Conservation (phyloP, 2,888 invertebrate genomes). For the Elaeidobius kamerunicus region DNA sequence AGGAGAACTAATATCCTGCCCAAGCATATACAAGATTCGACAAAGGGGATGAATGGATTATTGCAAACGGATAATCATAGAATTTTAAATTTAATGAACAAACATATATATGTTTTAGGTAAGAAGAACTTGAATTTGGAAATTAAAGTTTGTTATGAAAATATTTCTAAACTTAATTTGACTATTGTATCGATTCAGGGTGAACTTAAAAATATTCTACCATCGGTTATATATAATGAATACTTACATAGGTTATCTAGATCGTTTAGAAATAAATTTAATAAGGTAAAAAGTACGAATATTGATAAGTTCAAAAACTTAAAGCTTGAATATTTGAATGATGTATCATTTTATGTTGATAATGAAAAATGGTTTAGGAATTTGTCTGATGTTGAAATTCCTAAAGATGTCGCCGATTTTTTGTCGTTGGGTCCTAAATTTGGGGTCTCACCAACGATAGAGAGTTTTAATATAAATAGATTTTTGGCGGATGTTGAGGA, state of each 20-base stretch:
- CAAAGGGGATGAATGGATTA: neutral
- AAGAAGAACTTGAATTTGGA: conserved; percentile 1
- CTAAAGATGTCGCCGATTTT: conserved; percentile 19
- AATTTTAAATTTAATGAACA: neutral
- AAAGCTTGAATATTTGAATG: neutral
- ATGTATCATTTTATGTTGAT: neutral
- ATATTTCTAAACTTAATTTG: neutral
- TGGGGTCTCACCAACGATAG: conserved; percentile 9
- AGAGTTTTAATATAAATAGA: conserved; percentile 1
- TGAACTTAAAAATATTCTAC: neutral
- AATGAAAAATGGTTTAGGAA: conserved; percentile 23
- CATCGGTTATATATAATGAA: conserved; percentile 1
- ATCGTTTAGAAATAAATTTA: conserved; percentile 15
- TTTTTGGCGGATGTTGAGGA: conserved; percentile 23
- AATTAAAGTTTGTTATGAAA: conserved; percentile 1
- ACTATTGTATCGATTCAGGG: neutral
- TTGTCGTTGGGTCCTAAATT: conserved; percentile 22
- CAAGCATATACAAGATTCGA: neutral
- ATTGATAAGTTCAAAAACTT: conserved; percentile 10
- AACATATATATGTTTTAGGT: neutral
- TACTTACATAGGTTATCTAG: conserved; percentile 2
- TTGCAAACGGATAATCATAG: conserved; percentile 1
- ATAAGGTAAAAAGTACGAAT: conserved; percentile 4
- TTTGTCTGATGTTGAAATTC: conserved; percentile 19
- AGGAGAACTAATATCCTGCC: neutral